These are phyloP conservation scores for Bruchidius siliquastri DNA, from an alignment of 2,888 invertebrate species.

Conservation along the genomic window DNA sequence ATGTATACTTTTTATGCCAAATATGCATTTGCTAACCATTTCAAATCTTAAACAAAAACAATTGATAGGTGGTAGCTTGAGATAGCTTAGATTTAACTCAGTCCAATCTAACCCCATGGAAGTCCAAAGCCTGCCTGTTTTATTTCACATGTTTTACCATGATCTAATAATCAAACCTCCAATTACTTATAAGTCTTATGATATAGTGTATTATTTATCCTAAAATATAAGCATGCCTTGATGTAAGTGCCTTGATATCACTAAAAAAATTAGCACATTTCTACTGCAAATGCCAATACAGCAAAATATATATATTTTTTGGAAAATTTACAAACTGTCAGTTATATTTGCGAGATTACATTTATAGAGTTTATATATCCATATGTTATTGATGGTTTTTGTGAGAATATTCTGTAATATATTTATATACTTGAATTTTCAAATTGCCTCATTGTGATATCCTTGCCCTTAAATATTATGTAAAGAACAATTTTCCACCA, in stretches of 20 bases:
- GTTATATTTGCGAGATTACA: background rate
- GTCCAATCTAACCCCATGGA: too few relatives aligned
- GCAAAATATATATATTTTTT: background rate
- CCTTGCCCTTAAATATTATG: too few relatives aligned
- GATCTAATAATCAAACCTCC: background rate
- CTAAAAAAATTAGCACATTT: background rate
- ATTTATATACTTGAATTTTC: background rate
- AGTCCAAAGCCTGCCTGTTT: too few relatives aligned
- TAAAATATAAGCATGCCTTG: slow-evolving; percentile 6
- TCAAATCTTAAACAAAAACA: too few relatives aligned
- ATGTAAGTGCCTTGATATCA: slow-evolving; percentile 7
- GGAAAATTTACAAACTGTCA: background rate
- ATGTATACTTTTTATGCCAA: too few relatives aligned
- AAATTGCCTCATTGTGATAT: too few relatives aligned
- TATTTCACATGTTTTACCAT: background rate
- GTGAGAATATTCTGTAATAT: background rate
- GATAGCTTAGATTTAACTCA: too few relatives aligned
- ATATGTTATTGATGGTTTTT: background rate
- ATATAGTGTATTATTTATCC: background rate
- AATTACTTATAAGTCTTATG: background rate
- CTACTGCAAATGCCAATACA: slow-evolving; percentile 7
- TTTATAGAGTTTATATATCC: background rate
- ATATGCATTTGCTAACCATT: too few relatives aligned
- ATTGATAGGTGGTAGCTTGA: too few relatives aligned
- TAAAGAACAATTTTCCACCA: too few relatives aligned